Conservation (phyloP, 2,797 vertebrate species). For the Alcedo quadribrachys region DNA sequence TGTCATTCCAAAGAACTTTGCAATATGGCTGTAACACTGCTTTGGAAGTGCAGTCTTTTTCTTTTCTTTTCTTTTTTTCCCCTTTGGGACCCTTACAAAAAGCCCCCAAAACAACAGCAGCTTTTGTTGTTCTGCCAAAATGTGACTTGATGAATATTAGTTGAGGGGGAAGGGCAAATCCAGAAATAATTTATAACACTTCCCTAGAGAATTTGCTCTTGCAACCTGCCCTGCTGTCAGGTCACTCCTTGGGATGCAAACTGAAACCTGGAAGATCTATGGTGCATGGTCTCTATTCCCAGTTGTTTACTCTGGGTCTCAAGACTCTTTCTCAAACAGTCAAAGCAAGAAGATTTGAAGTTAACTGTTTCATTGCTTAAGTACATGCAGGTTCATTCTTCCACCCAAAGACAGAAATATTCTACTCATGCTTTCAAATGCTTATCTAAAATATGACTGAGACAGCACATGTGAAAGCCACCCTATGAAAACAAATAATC, state of each 20-base stretch:
- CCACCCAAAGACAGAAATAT: background rate
- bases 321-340: conserved; percentile 49
- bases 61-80: background rate
- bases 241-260: conserved; percentile 65
- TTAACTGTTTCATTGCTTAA: conserved; percentile 53
- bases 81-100: background rate
- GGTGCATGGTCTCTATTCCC: conserved; percentile 47
- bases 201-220: conserved; percentile 40
- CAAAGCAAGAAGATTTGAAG: conserved; percentile 16
- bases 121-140: conserved; percentile 52
- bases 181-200: conserved; percentile 28
- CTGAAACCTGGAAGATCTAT: conserved; percentile 63
- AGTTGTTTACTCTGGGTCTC: conserved; percentile 61
- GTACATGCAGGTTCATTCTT: background rate
- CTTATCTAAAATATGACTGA: background rate
- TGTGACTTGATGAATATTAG: conserved; percentile 7
- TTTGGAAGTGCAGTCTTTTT: background rate
- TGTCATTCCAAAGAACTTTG: conserved; percentile 25
- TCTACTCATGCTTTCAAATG: background rate
- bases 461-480: background rate
- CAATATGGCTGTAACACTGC: background rate
- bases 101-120: conserved; percentile 15
- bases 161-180: conserved; percentile 5
- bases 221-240: conserved; percentile 54
- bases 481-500: background rate